Base-by-base conservation (phyloP, 2,113 vertebrate species). In the Zapornia atra region DNA sequence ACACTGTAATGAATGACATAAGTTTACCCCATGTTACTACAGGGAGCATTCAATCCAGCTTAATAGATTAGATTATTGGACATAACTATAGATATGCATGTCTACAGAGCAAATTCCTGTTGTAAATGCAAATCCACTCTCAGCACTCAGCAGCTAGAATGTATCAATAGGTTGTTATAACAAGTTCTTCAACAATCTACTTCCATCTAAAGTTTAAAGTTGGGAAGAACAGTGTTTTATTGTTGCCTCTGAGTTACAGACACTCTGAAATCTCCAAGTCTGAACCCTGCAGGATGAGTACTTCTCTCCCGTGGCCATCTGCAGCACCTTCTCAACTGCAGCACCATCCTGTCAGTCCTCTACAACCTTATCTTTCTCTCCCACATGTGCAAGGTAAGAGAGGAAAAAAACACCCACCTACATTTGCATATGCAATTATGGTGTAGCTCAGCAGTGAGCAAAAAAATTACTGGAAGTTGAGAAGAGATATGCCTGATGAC, bases 401-500 rank as follows among this genome's bases (percentile, higher is more conserved):
- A 33, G 59, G 3, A 6, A 59, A 76, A 88, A 80, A 68, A 21
- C 1, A 40, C 38, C 48, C 48, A 48, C 48, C 48, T 87, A 70
- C 73, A 96, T 97, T 97, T 97, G 96, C 96, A 97, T 96, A 95
- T 84, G 81, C 40, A 96, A 95, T 95, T 95, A 96, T 12, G 42
- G 61, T 64, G 61, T 72, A 87, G 81, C n/a, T 96, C 91, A 71
- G 69, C 61, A 91, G 73, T 69, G 44, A 89, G 78, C 73, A 95
- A 92, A 97, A 97, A 97, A 97, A 96, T 96, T 97, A 96, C 94
- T 97, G 95, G 96, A 97, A 97, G 95, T 97, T 94, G 93, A 84
- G 57, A 87, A 95, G 51, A 96, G 91, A 96, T 97, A 96, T 92
- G 94, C 89, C 77, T 1, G 0, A 97, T 71, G 94, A 95, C 96